Evolutionary conservation across 2,888 invertebrate species (phyloP).

Genomic region (Diaperis boleti): DNA sequence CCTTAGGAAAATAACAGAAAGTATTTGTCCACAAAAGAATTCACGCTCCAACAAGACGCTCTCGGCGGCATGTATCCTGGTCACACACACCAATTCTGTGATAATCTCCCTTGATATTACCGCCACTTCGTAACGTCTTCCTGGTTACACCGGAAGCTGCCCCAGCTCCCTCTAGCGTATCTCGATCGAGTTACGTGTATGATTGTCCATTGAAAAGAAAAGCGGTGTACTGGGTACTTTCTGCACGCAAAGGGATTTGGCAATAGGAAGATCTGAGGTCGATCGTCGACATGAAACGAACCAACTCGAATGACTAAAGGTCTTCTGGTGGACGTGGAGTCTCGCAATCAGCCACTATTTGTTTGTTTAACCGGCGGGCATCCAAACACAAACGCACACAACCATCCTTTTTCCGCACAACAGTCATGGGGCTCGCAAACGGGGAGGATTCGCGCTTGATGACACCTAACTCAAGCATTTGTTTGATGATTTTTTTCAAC

Average conservation of each 20-base stretch:
- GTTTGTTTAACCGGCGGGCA: slow-evolving; percentile 52
- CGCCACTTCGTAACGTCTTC: no score
- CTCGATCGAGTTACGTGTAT: slow-evolving; percentile 55
- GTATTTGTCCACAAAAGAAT: no score
- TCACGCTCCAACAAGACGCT: no score
- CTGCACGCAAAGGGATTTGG: no score
- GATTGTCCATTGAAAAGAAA: slow-evolving; percentile 45
- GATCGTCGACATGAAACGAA: slow-evolving; percentile 42
- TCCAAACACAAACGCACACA: slow-evolving; percentile 55
- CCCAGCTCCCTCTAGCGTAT: no score
- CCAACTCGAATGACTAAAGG: slow-evolving; percentile 20
- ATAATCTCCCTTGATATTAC: no score
- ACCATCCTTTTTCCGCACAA: slow-evolving; percentile 54
- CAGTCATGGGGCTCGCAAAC: slow-evolving; percentile 55
- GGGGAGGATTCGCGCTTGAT: slow-evolving; percentile 54
- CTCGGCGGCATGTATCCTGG: no score
- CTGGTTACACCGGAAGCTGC: no score
- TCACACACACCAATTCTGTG: no score
- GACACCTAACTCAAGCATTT: slow-evolving; percentile 52
- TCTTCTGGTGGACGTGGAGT: slow-evolving; percentile 46
- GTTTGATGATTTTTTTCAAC: slow-evolving; percentile 38
- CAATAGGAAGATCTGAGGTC: no score
- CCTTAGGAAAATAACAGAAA: no score
- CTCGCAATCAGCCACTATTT: slow-evolving; percentile 49
- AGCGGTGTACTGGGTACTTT: slow-evolving; percentile 38